Base-by-base conservation (phyloP, 92 coral and sea anemone species). In the Muricea muricata region DNA sequence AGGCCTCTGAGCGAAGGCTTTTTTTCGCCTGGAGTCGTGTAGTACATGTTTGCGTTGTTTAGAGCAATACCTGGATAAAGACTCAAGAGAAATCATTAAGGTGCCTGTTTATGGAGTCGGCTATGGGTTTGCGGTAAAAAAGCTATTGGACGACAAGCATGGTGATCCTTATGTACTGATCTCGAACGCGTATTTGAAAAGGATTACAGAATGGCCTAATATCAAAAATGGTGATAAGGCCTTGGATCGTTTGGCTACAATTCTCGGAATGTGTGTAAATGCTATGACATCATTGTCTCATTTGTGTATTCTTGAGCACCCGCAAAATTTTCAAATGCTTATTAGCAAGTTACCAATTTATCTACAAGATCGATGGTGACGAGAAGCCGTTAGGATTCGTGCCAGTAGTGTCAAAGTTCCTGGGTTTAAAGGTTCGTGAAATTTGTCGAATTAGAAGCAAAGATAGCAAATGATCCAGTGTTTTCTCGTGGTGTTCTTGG, bases 81-180 rank as follows among this genome's bases (percentile, higher is more conserved):
- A 83, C 24, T 88, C 91, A 4, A 90, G 78, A 40, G 93, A 90
- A 68, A 56, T 87, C 0, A 90, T 87, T 18, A 90, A 87, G 61
- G n/a, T n/a, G n/a, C n/a, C n/a, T n/a, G n/a, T n/a, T n/a, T n/a
- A n/a, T n/a, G 93, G 91, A 17, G 68, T 86, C 40, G 73, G 66
- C 46, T 83, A 83, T 37, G 81, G 55, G 31, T 89, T 75, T 20
- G 48, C 73, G 46, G 87, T 84, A 7, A 89, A 60, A 41, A 89
- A 67, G 75, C 80, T 86, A 32, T n/a, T 89, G 12, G 69, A 72
- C 6, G 82, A 85, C 7, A 84, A 73, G 71, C 86, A 89, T 66
- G 93, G 90, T 18, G 90, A 89, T 26, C 90, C 93, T 0, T 86
- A 88, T 68, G 75, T 29, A 60, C n/a, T n/a, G n/a, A 60, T 84